Percentiles rank a stretch among this genome's conserved stretches.
Conservation (phyloP, 2,113 vertebrate genomes). For the Rhabdomys dilectus region DNA sequence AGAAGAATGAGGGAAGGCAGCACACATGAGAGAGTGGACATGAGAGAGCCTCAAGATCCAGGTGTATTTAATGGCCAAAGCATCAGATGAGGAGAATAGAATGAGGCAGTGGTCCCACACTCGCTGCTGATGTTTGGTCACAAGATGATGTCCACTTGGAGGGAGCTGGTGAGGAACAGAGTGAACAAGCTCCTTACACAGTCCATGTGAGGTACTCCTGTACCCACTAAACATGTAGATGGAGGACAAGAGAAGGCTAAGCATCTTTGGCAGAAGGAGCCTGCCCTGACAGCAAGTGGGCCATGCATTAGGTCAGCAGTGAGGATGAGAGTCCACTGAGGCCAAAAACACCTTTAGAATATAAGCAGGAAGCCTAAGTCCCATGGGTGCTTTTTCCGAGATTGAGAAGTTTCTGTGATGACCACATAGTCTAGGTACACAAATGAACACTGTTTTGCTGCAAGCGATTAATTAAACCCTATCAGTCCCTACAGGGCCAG, state of each 20-base stretch:
- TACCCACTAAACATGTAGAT: accelerated
- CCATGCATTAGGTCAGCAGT: neutral
- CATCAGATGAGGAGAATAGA: accelerated
- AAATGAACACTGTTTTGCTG: accelerated
- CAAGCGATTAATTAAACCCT: neutral
- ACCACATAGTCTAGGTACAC: neutral
- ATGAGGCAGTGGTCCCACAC: neutral
- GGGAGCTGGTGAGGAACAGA: neutral
- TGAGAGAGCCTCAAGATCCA: accelerated
- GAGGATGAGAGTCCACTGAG: neutral
- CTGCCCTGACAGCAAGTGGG: neutral
- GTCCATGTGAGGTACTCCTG: neutral
- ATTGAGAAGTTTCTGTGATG: neutral
- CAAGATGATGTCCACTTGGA: neutral
- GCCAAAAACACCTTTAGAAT: too few relatives aligned
- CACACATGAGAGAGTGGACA: accelerated
- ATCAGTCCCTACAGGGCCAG: neutral
- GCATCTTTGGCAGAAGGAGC: neutral
- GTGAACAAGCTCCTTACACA: accelerated
- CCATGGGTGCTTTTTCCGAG: neutral
- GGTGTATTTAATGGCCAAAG: accelerated
- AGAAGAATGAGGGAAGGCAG: too few relatives aligned
- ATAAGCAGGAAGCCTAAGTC: neutral
- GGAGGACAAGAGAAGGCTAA: neutral
- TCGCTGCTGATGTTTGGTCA: too few relatives aligned